Conservation (phyloP, 1,140 invertebrate species). For the Mesaphorura yosii region DNA sequence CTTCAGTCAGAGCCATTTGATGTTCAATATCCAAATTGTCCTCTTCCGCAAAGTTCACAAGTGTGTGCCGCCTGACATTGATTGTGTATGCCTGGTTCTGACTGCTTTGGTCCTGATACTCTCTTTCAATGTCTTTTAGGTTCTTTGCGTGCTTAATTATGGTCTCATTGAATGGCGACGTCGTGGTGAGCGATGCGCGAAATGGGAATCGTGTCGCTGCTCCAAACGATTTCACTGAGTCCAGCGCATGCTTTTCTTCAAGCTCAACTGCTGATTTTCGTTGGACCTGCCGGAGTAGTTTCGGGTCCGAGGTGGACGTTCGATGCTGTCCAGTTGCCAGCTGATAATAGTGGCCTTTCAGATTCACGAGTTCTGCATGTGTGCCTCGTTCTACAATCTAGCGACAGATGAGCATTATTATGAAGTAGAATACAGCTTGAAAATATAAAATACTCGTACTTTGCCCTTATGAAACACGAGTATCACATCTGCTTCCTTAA, state of each 20-base stretch:
- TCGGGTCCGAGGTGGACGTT: background rate
- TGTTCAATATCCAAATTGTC: no score
- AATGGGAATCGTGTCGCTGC: background rate
- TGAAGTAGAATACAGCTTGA: background rate
- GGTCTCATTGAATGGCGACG: background rate
- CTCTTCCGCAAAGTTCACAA: no score
- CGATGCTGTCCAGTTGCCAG: constrained; percentile 29
- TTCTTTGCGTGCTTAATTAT: no score
- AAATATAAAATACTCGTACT: constrained; percentile 2
- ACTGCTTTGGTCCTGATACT: no score
- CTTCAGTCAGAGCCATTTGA: no score
- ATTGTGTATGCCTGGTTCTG: no score
- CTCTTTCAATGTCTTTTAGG: no score
- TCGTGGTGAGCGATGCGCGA: background rate
- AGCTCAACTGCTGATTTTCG: background rate
- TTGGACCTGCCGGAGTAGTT: background rate
- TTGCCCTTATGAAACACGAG: constrained; percentile 42
- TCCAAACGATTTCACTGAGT: background rate
- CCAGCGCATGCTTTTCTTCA: background rate
- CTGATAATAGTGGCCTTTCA: constrained; percentile 12
- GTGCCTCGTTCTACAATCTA: constrained; percentile 40
- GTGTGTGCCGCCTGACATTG: no score
- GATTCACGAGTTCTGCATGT: constrained; percentile 41
- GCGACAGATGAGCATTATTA: background rate
- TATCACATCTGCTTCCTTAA: constrained; percentile 43